Evolutionary conservation across 1,140 invertebrate species (phyloP).

Genomic region (Heliconius eleuchia): DNA sequence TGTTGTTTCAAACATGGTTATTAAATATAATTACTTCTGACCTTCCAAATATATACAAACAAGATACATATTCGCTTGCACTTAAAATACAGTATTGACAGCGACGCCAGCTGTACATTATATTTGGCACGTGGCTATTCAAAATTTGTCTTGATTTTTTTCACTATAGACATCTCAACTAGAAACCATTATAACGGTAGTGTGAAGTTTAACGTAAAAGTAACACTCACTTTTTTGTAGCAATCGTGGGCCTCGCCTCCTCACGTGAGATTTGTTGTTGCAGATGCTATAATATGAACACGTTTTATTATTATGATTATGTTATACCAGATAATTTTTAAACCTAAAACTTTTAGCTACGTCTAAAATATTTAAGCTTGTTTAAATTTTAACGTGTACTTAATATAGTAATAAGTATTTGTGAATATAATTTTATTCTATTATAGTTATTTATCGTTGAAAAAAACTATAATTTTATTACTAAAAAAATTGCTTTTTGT

Average conservation of each 20-base stretch:
- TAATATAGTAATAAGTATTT: background rate
- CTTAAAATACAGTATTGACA: constrained; percentile 17
- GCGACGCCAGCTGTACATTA: constrained; percentile 17
- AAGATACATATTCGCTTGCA: constrained; percentile 15
- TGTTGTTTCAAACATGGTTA: background rate
- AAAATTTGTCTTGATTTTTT: constrained; percentile 11
- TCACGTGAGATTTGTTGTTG: constrained; percentile 19
- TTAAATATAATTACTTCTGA: background rate
- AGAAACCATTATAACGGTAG: constrained; percentile 23
- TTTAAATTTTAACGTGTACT: background rate
- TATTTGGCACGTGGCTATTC: constrained; percentile 30
- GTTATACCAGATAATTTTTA: background rate
- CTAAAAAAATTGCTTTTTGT: constrained; percentile 21
- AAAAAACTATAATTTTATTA: too few relatives aligned
- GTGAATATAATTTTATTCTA: too few relatives aligned
- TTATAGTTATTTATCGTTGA: too few relatives aligned
- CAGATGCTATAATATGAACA: constrained; percentile 6
- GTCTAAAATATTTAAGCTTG: background rate
- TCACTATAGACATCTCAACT: constrained; percentile 10
- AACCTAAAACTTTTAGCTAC: too few relatives aligned
- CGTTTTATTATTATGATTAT: background rate
- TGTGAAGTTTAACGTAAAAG: constrained; percentile 19
- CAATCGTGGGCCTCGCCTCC: too few relatives aligned
- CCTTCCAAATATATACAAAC: background rate
- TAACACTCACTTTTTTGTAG: background rate